Evolutionary conservation across 2,888 invertebrate genomes (phyloP), one percentile per base, ranked within the genome.

Genomic region (Flabesymbios commensalis): DNA sequence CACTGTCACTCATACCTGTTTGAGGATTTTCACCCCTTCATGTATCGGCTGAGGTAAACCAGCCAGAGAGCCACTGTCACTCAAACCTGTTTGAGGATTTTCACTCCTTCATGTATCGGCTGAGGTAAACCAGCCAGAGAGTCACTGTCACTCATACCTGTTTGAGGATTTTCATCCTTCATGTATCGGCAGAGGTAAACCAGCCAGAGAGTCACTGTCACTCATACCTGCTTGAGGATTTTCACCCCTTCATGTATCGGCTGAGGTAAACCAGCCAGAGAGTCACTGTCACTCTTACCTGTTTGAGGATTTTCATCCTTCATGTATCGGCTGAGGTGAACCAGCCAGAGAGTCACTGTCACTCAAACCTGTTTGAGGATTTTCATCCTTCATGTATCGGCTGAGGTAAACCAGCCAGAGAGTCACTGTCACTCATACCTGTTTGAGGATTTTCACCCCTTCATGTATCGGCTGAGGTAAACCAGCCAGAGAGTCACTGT

Each of bases 41-140:
- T 94, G 94, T 75, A 99, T 97, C 0, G 98, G 97, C 75, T 92
- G 91, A 0, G 99, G 99, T 59, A 99, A 85, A 1, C 98, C 99
- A 58, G 96, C 95, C 68, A 96, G 86, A 56, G 95, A 95, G 89
- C 89, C 59, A 90, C 87, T 80, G 71, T 82, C 81, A 65, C 98
- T 96, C 61, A 64, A 77, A 88, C 88, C 82, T 88, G 87, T 83
- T 91, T 91, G 41, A 97, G 85, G 59, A 94, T 93, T 75, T 90
- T 90, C 33, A 98, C 90, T 32, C 97, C 95, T 84, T 98, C 96
- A 78, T 94, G 94, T 75, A 99, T 97, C 0, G 98, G 97, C 75
- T 92, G 91, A 0, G 99, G 99, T 59, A 99, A 85, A 1, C 98
- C 99, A 58, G 96, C 95, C 68, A 96, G 86, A 56, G 95, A 95